Percentiles rank a stretch among this genome's conserved stretches.
phyloP scores from a whole-genome alignment of 2,113 vertebrate genomes.

The Promerops cafer region DNA sequence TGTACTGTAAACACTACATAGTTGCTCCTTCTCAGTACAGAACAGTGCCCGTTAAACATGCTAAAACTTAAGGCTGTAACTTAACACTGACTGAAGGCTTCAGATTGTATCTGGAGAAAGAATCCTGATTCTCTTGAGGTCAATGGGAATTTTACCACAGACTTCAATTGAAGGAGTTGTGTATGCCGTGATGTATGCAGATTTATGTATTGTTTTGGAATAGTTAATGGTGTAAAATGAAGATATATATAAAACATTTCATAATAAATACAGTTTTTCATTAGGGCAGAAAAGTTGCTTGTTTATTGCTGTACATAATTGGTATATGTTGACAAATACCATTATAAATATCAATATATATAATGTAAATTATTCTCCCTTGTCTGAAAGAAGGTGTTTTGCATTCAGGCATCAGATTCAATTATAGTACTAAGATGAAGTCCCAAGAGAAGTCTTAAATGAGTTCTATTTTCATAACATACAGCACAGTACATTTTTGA shows the following conservation, averaged over 20 bases:
- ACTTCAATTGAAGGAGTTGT: background rate
- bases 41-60: background rate
- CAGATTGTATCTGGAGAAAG: background rate
- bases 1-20: background rate
- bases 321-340: background rate
- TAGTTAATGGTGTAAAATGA: background rate
- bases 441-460: background rate
- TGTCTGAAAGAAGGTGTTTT: background rate
- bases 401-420: slow-evolving; percentile 6
- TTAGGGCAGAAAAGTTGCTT: background rate
- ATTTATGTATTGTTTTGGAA: background rate
- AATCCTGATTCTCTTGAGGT: background rate
- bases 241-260: background rate
- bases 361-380: background rate
- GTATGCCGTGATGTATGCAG: background rate
- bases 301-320: background rate
- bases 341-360: background rate
- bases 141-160: background rate
- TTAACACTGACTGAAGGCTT: background rate
- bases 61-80: background rate
- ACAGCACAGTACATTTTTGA: background rate
- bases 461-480: background rate
- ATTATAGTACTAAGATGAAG: background rate
- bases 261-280: background rate
- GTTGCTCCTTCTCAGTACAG: background rate